Percentiles rank a stretch among this genome's conserved stretches.
phyloP scores from a whole-genome alignment of 2,113 vertebrate genomes.

The Gymnocephalus cernua region DNA sequence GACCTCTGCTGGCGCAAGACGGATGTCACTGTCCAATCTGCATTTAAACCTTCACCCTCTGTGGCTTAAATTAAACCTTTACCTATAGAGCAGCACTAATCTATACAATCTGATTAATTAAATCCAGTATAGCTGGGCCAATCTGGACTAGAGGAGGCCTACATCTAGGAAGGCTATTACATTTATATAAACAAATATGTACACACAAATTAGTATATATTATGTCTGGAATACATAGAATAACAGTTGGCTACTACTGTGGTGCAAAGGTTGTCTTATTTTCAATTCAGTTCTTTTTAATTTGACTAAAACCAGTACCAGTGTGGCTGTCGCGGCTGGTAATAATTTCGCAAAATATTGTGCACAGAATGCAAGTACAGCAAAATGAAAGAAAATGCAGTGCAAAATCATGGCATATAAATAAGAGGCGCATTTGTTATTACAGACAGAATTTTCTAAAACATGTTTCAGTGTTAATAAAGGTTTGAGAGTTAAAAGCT shows the following conservation, averaged over 20 bases:
- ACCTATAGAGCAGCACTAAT: slow-evolving; percentile 57
- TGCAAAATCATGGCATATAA: no score
- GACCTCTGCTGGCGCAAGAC: slow-evolving; percentile 23
- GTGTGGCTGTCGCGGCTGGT: no score
- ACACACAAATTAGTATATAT: neutral
- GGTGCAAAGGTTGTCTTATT: neutral
- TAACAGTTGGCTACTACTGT: no score
- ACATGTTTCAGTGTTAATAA: neutral
- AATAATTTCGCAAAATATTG: no score
- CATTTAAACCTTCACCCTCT: slow-evolving; percentile 31
- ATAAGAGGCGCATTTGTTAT: no score
- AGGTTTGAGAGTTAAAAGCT: neutral
- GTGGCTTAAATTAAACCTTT: slow-evolving; percentile 51
- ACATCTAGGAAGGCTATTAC: slow-evolving; percentile 6
- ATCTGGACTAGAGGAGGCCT: slow-evolving; percentile 3
- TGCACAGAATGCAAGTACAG: neutral
- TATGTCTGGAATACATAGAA: neutral
- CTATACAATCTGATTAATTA: slow-evolving; percentile 62
- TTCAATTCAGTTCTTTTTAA: neutral
- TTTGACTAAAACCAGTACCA: no score
- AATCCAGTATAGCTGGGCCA: slow-evolving; percentile 29
- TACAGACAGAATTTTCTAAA: no score
- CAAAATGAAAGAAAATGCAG: no score
- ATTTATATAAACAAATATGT: neutral
- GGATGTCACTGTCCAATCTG: slow-evolving; percentile 40